phyloP scores from a whole-genome alignment of 1,140 invertebrate genomes.

The Tetraneura akinire region DNA sequence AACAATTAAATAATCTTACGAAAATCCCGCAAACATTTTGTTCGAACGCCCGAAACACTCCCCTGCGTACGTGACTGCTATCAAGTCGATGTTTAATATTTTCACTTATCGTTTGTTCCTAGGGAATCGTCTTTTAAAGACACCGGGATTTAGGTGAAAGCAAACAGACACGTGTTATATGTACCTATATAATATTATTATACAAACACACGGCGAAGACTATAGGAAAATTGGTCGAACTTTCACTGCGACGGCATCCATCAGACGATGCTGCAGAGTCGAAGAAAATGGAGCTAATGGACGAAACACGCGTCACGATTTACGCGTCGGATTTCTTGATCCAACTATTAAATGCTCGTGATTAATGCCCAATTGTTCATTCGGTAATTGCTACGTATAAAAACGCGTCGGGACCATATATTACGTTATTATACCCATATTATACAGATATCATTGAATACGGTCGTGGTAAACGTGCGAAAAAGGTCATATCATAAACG shows the following conservation, averaged over 20 bases:
- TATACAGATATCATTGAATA: not conserved
- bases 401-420: not conserved
- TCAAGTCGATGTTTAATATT: no score
- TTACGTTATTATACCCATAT: no score
- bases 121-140: not conserved
- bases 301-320: constrained; percentile 38
- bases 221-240: constrained; percentile 34
- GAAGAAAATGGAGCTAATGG: constrained; percentile 37
- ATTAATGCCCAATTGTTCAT: constrained; percentile 42
- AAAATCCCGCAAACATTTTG: no score
- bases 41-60: no score
- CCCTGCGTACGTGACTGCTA: no score
- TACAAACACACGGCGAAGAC: no score
- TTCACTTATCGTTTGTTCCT: not conserved
- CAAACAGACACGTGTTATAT: not conserved
- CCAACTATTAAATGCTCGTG: constrained; percentile 32
- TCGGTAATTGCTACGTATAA: constrained; percentile 34
- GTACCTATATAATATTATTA: no score
- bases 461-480: not conserved
- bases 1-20: no score
- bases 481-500: constrained; percentile 45
- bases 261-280: not conserved
- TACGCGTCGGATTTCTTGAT: constrained; percentile 43
- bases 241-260: constrained; percentile 34
- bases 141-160: constrained; percentile 14